Evolutionary conservation across 23 tunicate species (phyloP).

Genomic region (Halocynthia aurantium): DNA sequence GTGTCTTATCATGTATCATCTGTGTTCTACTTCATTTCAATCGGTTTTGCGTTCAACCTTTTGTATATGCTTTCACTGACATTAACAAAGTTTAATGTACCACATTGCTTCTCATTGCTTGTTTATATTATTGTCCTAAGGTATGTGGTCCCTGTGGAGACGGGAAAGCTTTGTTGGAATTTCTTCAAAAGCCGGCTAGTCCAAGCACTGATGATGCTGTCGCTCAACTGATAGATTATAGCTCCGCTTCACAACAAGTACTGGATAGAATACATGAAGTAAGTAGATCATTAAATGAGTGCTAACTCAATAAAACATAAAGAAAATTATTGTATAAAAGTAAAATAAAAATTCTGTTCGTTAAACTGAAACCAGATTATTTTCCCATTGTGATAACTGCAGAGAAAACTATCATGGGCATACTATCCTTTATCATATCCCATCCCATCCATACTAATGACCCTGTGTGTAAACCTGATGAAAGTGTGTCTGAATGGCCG

Average conservation of each 20-base stretch:
- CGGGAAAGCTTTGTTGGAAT: constrained; percentile 80
- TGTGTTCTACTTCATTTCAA: no score
- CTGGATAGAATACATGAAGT: constrained; percentile 90
- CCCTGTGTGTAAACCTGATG: no score
- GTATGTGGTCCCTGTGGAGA: constrained; percentile 31
- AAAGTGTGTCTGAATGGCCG: no score
- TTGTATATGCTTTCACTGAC: no score
- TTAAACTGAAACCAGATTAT: background rate
- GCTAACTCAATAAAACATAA: background rate
- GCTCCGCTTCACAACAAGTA: constrained; percentile 80
- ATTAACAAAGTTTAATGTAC: no score
- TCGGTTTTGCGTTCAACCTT: no score
- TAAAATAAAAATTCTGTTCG: background rate
- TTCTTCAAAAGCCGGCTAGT: constrained; percentile 79
- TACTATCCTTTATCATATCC: no score
- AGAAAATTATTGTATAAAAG: background rate
- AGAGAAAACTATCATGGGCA: no score
- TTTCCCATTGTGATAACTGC: background rate
- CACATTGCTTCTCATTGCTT: no score
- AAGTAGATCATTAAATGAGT: background rate
- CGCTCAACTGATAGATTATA: constrained; percentile 72
- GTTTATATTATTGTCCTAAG: background rate
- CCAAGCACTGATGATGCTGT: constrained; percentile 69
- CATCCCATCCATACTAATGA: no score
- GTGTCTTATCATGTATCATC: no score